Evolutionary conservation across 2,113 vertebrate species (phyloP), one percentile per base, ranked within the genome.

Genomic region (Chaetops frenatus): DNA sequence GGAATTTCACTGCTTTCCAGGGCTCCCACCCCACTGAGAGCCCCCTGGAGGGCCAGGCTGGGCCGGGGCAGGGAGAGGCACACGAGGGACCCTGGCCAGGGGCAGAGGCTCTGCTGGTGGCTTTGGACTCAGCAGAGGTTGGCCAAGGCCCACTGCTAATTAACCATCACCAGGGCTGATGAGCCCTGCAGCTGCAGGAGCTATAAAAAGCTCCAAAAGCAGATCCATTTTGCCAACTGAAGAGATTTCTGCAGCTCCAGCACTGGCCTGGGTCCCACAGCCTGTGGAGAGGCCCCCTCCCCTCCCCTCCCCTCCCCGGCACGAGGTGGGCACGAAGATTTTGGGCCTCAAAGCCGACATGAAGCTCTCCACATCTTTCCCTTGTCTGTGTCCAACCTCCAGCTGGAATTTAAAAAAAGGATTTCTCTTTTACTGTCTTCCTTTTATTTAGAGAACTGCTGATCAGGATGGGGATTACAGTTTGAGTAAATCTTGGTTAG

Each of bases 261-360:
- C 65, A 3, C 31, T 50, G 65, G 50, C 56, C 25, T 66, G 74
- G 7, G 1, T 14, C 71, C 61, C 73, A n/a, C 51, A 11, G 19
- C 50, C 60, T 7, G 9, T 0, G 48, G 15, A 82, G 13, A 57
- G 12, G 10, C n/a, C 42, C 15, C 19, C 42, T 62, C 31, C 33
- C 17, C 1, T n/a, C 31, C 56, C 31, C 56, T n/a, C n/a, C n/a
- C n/a, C n/a, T 56, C 27, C 44, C 76, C 21, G 57, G 42, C 51
- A 66, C 0, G 0, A 33, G 33, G 2, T 9, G 27, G n/a, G 33
- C 7, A 6, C 19, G 2, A 31, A 40, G 4, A 17, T 21, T 66
- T 33, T 0, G 12, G 36, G 29, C 28, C 47, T 21, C 44, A 60
- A 38, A 88, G 38, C 29, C 53, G 64, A 42, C 3, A 0, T 19